These are phyloP conservation scores for Pygathrix nemaeus DNA, from an alignment of 2,113 vertebrate species.

Conservation along the genomic window DNA sequence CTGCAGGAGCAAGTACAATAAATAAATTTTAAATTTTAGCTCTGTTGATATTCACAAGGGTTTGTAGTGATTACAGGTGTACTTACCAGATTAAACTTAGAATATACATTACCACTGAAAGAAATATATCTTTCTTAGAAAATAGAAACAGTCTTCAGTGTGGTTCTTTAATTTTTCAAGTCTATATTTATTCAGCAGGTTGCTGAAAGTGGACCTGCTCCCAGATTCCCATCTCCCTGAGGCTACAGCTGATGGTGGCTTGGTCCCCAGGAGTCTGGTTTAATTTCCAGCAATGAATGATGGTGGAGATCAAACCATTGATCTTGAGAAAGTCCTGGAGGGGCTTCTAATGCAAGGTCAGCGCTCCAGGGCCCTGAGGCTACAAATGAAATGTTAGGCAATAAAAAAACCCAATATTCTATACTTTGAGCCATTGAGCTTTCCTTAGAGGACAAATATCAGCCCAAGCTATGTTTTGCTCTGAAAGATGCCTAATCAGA, in stretches of 20 bases:
- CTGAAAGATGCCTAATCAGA: not conserved
- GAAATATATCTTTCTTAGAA: not conserved
- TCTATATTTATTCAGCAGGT: not conserved
- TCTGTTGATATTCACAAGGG: not conserved
- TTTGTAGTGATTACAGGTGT: not conserved
- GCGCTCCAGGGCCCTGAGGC: not conserved
- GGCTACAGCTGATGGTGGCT: not conserved
- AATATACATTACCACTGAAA: not conserved
- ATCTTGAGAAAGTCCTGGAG: not conserved
- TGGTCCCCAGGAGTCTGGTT: not conserved
- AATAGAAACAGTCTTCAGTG: not conserved
- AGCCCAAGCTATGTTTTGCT: not conserved
- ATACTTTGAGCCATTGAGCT: not conserved
- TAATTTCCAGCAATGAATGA: conserved; percentile 45
- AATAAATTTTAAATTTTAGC: not conserved
- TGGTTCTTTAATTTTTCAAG: conserved; percentile 4
- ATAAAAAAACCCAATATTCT: not conserved
- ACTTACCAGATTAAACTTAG: not conserved
- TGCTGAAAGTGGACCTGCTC: not conserved
- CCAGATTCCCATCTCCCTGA: not conserved
- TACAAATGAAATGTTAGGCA: not conserved
- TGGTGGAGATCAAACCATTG: not conserved
- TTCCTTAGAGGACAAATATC: not conserved
- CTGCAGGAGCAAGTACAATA: not conserved
- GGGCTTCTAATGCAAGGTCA: not conserved